phyloP scores from a whole-genome alignment of 2,113 vertebrate species.

The Halichoeres trimaculatus region DNA sequence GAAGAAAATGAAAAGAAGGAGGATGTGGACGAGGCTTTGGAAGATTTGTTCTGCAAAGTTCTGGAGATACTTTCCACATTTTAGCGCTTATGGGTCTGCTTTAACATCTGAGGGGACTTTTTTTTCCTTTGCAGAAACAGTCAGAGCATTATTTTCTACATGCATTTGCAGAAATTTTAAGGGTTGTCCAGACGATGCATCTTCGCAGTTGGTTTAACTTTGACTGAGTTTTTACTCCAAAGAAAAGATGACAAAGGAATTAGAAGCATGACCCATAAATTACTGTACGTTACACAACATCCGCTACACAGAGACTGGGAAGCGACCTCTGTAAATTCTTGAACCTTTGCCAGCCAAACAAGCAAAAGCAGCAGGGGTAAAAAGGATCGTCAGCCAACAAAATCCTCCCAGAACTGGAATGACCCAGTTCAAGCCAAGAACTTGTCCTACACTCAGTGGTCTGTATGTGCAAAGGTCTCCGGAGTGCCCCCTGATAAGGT shows the following conservation, averaged over 20 bases:
- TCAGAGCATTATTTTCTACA: neutral
- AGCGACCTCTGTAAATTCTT: conserved; percentile 31
- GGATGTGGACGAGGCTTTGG: neutral
- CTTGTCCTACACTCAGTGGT: conserved; percentile 34
- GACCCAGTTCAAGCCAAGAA: conserved; percentile 49
- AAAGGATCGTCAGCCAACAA: conserved; percentile 29
- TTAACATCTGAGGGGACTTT: neutral
- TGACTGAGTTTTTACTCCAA: neutral
- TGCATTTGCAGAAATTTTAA: neutral
- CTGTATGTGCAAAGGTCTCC: conserved; percentile 57
- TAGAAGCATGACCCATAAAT: conserved; percentile 11
- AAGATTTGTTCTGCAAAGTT: neutral
- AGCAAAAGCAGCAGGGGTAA: conserved; percentile 37
- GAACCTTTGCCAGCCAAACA: conserved; percentile 45
- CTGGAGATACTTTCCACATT: neutral
- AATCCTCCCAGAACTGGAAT: conserved; percentile 59
- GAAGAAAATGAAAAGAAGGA: conserved; percentile 2
- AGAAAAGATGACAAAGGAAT: neutral
- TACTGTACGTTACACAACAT: conserved; percentile 9
- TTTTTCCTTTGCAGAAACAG: neutral
- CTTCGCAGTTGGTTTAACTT: neutral
- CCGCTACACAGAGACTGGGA: neutral
- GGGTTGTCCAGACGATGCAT: neutral
- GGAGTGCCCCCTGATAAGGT: conserved; percentile 39
- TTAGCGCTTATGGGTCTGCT: too few relatives aligned